phyloP scores from a whole-genome alignment of 2,888 invertebrate genomes.

The Nomada lathburiana region DNA sequence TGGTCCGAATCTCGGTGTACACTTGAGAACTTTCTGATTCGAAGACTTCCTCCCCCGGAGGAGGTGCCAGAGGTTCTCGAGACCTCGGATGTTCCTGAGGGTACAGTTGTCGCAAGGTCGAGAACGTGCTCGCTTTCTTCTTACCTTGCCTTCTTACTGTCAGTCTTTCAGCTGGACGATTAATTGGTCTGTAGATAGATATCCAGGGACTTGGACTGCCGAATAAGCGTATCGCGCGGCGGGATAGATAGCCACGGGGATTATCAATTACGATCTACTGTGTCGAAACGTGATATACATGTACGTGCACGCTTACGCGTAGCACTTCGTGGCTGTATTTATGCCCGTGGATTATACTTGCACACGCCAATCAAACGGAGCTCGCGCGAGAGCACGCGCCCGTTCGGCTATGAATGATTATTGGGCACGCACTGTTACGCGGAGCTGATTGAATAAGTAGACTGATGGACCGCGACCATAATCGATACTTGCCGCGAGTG shows the following conservation, averaged over 20 bases:
- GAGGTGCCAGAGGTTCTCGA: too few species aligned
- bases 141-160: not conserved
- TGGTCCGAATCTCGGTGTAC: not conserved
- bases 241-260: conserved; percentile 53
- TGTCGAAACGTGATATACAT: conserved; percentile 58
- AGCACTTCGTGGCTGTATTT: conserved; percentile 24
- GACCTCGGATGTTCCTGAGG: too few species aligned
- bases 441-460: conserved; percentile 54
- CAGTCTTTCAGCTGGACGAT: conserved; percentile 7
- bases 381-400: not conserved
- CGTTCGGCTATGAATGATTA: conserved; percentile 46
- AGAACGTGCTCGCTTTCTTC: not conserved
- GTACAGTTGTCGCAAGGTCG: not conserved
- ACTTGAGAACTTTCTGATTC: not conserved
- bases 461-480: conserved; percentile 40
- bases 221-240: conserved; percentile 60
- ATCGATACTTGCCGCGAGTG: conserved; percentile 31
- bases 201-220: conserved; percentile 55
- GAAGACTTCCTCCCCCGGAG: too few species aligned
- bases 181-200: conserved; percentile 61
- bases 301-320: conserved; percentile 30
- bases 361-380: conserved; percentile 22
- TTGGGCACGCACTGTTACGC: conserved; percentile 60
- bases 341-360: conserved; percentile 31
- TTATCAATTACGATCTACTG: conserved; percentile 68